Evolutionary conservation across 2,113 vertebrate genomes (phyloP).

Genomic region (Cyprinodon variegatus): DNA sequence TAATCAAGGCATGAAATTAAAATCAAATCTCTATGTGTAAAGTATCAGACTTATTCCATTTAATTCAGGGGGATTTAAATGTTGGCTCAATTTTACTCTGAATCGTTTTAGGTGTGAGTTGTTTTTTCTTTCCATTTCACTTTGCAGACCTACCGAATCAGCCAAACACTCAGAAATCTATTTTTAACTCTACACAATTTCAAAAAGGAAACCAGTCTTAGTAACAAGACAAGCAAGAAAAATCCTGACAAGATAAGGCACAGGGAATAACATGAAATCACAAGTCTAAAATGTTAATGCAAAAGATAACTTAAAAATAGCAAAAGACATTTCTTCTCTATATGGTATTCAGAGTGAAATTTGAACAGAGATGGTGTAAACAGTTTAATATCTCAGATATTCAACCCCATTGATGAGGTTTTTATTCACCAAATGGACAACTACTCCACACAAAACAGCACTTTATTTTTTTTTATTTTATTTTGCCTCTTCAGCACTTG

Average conservation of each 20-base stretch:
- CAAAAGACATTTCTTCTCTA: neutral
- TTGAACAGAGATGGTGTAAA: constrained; percentile 43
- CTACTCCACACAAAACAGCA: constrained; percentile 31
- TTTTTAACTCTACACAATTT: neutral
- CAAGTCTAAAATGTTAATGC: neutral
- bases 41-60: constrained; percentile 15
- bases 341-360: constrained; percentile 37
- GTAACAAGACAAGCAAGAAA: neutral
- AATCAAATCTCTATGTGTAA: neutral
- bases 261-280: neutral
- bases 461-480: constrained; percentile 50
- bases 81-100: neutral
- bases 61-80: neutral
- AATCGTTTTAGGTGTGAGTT: constrained; percentile 8
- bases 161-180: neutral
- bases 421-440: constrained; percentile 22
- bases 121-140: neutral
- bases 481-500: constrained; percentile 61
- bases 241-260: neutral
- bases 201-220: neutral
- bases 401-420: constrained; percentile 30
- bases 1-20: neutral
- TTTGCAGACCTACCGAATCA: neutral
- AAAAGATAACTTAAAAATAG: constrained; percentile 8
- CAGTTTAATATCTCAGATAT: constrained; percentile 37